Base-by-base conservation (phyloP, 2,113 vertebrate species). In the Tetraodon nigroviridis region DNA sequence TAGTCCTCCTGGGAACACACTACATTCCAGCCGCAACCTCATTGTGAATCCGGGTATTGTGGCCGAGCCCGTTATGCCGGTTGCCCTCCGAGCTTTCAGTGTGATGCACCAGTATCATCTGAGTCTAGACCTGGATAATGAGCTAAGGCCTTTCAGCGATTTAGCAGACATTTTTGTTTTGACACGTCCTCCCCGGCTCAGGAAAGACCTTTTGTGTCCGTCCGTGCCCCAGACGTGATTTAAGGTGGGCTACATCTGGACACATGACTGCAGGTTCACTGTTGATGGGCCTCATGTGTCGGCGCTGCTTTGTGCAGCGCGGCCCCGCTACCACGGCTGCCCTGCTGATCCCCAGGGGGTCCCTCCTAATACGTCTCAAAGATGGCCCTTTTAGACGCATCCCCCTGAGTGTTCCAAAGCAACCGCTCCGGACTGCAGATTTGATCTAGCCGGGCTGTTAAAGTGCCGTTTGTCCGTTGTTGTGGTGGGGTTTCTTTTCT, bases 101-200 rank as follows among this genome's bases (percentile, higher is more conserved):
- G 69, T 88, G 86, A 89, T 84, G 88, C 84, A 86, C 84, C 75
- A 83, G 78, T 83, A 76, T 87, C 74, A 64, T 73, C 59, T 73
- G 77, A 82, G 90, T 91, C 90, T 90, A 92, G 90, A 92, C 89
- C 86, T 32, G 55, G 81, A 86, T 86, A 89, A 85, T 81, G 71
- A 79, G 76, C 75, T 15, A 83, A 77, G 67, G 65, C 61, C 81
- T 81, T 78, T 75, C 76, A 64, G 62, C 58, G 68, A 62, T 73
- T 79, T 72, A 75, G 71, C 73, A 73, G 54, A 58, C 70, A 16
- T 73, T 51, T 71, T 71, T 81, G 75, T 85, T 84, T 75, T 79
- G 80, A 73, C 76, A 80, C 67, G 76, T 82, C 72, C 68, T 80
- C 49, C 45, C 46, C 67, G 52, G 56, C 64, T 84, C 66, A 63